Percentiles rank a stretch among this genome's conserved stretches.
Conservation (phyloP, 2,797 vertebrate species). For the Paramormyrops hopkinsi region DNA sequence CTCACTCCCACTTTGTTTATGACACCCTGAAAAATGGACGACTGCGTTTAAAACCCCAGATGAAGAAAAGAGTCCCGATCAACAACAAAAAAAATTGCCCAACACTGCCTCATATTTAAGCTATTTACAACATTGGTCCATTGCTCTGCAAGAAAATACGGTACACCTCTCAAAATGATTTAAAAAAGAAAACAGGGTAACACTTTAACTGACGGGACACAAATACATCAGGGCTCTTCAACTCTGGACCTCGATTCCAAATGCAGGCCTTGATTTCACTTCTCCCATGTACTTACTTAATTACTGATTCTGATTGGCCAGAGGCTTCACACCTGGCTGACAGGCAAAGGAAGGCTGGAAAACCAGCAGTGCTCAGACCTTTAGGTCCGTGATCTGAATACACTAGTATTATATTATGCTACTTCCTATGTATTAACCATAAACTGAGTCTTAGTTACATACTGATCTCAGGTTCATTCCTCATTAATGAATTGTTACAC, state of each 20-base stretch:
- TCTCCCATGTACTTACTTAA: background rate
- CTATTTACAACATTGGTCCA: background rate
- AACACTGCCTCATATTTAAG: background rate
- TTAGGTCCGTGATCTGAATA: background rate
- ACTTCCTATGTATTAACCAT: background rate
- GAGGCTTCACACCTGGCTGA: background rate
- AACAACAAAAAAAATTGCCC: background rate
- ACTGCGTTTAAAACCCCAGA: background rate
- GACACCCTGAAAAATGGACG: conserved; percentile 62
- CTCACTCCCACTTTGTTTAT: conserved; percentile 86
- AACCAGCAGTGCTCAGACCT: background rate
- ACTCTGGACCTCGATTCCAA: background rate
- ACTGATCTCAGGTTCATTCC: background rate
- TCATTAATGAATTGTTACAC: background rate
- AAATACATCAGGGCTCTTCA: background rate
- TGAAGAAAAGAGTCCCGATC: background rate
- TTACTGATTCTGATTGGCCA: background rate
- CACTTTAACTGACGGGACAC: background rate
- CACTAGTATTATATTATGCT: background rate
- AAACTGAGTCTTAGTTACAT: background rate
- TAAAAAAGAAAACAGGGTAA: background rate
- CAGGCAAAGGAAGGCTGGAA: background rate
- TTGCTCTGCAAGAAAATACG: background rate
- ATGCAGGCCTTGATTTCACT: background rate
- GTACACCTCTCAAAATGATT: background rate